Base-by-base conservation (phyloP, 2,888 invertebrate genomes). In the Cheilosia impressa region DNA sequence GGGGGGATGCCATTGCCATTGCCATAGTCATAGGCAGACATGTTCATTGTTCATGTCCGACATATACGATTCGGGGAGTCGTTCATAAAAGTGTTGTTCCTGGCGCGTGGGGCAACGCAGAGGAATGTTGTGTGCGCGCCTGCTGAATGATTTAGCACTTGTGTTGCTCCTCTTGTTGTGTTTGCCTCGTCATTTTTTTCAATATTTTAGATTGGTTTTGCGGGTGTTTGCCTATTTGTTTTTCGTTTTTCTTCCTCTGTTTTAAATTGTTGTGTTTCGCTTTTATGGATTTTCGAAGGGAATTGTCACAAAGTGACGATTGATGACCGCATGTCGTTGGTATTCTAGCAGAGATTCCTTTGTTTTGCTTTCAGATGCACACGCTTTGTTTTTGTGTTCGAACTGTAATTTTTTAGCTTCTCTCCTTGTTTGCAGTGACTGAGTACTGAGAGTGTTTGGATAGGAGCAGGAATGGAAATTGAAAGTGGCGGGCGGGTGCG, bases 221-320 rank as follows among this genome's bases (percentile, higher is more conserved):
- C 72, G 72, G 55, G 31, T 75, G 58, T 84, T 75, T 84, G 83
- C 69, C 83, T 85, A 85, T 85, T 85, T 84, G 71, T 76, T 80
- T 69, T 75, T 24, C 34, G 60, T 4, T 41, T 5, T 15, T 50
- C 7, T 6, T 47, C 19, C 65, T 65, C 38, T 45, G 55, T 83
- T 55, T 60, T n/a, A 13, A 10, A n/a, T 41, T 34, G 4, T 22
- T 15, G n/a, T 45, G 38, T 68, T 52, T 53, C 53, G 2, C 22
- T 73, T 72, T 72, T 72, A 68, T 81, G 81, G 68, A 81, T 81
- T 85, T 52, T 77, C 81, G 50, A 76, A 72, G 62, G 43, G 85
- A 81, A 85, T 85, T 85, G 85, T 85, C 85, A 85, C 85, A 85
- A 85, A 85, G 85, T 85, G 80, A 81, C 85, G 85, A 85, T 85